These are phyloP conservation scores for Cassiopea andromeda DNA, from an alignment of 30 jellyfish, hydroid and myxozoan species.

Conservation along the genomic window DNA sequence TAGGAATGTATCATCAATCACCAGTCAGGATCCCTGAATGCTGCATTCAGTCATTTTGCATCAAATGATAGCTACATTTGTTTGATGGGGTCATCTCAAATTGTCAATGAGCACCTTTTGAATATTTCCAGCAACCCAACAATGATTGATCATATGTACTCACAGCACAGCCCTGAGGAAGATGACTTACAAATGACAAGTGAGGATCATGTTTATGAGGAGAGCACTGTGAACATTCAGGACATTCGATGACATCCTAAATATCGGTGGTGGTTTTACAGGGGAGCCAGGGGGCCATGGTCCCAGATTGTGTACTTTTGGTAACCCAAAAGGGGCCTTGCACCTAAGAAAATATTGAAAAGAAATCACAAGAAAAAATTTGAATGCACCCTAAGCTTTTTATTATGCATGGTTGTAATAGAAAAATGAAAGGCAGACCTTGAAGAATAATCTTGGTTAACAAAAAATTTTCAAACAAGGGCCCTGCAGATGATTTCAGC, in stretches of 20 bases:
- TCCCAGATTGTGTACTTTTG: too few species aligned
- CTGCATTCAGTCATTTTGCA: constrained; percentile 53
- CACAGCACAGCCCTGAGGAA: constrained; percentile 74
- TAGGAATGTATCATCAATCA: constrained; percentile 55
- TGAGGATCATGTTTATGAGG: constrained; percentile 68
- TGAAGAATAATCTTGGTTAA: too few species aligned
- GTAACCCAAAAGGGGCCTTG: too few species aligned
- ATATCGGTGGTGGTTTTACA: too few species aligned
- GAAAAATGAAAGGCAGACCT: too few species aligned
- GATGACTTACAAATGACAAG: constrained; percentile 60
- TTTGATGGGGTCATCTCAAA: constrained; percentile 61
- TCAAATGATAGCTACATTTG: constrained; percentile 59
- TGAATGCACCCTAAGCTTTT: too few species aligned
- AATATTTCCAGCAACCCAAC: constrained; percentile 64
- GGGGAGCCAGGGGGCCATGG: too few species aligned
- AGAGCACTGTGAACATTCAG: constrained; percentile 69
- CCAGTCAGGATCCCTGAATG: constrained; percentile 21
- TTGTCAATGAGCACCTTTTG: constrained; percentile 49
- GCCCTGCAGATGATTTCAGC: too few species aligned
- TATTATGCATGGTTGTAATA: too few species aligned
- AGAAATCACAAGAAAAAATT: too few species aligned
- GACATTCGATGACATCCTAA: constrained; percentile 38
- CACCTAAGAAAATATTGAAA: too few species aligned
- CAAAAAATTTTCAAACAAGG: too few species aligned
- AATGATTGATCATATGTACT: constrained; percentile 71